phyloP scores from a whole-genome alignment of 1,140 invertebrate genomes.

The Drosophila suzukii region DNA sequence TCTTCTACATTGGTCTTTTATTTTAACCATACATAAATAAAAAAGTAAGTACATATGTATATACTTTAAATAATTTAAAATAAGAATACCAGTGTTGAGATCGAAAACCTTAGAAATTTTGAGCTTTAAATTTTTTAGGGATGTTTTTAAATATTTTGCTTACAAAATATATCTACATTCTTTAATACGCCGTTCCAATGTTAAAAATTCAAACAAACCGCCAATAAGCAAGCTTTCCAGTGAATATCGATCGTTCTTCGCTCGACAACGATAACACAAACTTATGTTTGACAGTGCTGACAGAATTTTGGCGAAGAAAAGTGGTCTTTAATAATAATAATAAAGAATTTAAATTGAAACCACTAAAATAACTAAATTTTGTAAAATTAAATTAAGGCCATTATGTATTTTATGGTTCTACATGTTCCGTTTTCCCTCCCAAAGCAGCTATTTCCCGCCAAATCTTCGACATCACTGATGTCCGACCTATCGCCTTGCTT shows the following conservation, averaged over 20 bases:
- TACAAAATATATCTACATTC: too few relatives aligned
- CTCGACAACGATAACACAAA: slow-evolving; percentile 1
- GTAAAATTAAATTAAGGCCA: background rate
- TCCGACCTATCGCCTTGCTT: slow-evolving; percentile 4
- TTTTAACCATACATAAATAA: background rate
- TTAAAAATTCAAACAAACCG: background rate
- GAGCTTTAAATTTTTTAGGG: too few relatives aligned
- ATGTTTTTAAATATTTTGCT: too few relatives aligned
- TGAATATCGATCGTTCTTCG: background rate
- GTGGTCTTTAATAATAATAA: background rate
- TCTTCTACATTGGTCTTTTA: background rate
- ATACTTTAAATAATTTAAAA: background rate
- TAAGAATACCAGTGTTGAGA: background rate
- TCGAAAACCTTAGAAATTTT: too few relatives aligned
- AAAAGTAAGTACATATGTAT: background rate
- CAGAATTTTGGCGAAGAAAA: background rate
- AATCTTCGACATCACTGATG: background rate
- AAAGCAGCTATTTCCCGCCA: background rate
- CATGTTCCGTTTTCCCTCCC: background rate
- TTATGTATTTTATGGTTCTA: background rate
- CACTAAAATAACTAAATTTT: too few relatives aligned
- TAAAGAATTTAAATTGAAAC: too few relatives aligned
- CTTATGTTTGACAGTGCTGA: background rate
- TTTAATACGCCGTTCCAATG: background rate
- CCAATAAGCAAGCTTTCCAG: background rate